Evolutionary conservation across 2,113 vertebrate genomes (phyloP).

Genomic region (Turnix velox): DNA sequence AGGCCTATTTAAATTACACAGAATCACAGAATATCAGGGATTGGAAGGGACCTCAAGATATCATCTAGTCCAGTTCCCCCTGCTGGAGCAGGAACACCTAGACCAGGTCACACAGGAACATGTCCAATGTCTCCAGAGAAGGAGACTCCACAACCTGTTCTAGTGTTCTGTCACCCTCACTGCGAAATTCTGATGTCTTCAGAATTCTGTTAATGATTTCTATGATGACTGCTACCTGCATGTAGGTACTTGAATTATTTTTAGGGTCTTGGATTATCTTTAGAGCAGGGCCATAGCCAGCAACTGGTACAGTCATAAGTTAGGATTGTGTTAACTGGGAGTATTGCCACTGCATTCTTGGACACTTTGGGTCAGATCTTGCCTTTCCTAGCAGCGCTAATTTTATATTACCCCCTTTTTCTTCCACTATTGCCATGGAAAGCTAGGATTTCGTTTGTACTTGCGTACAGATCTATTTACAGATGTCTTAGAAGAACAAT

Average conservation of each 20-base stretch:
- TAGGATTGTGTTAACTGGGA: background rate
- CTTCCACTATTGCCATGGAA: background rate
- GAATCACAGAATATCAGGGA: no score
- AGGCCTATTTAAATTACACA: background rate
- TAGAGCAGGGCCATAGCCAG: background rate
- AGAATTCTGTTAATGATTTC: background rate
- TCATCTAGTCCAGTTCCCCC: no score
- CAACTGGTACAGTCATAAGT: background rate
- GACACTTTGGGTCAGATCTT: background rate
- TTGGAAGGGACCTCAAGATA: no score
- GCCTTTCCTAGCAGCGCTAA: background rate
- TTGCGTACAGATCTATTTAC: background rate
- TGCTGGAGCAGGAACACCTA: no score
- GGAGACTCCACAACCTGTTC: no score
- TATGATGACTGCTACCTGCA: background rate
- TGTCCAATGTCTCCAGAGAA: no score
- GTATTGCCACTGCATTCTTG: background rate
- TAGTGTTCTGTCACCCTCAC: no score
- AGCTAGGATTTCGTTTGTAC: background rate
- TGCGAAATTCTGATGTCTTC: background rate
- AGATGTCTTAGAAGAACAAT: background rate
- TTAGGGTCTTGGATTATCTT: background rate
- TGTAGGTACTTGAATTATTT: background rate
- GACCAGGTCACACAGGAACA: no score
- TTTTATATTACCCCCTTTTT: background rate